phyloP scores from a whole-genome alignment of 1,140 invertebrate genomes.

The Belonocnema kinseyi region DNA sequence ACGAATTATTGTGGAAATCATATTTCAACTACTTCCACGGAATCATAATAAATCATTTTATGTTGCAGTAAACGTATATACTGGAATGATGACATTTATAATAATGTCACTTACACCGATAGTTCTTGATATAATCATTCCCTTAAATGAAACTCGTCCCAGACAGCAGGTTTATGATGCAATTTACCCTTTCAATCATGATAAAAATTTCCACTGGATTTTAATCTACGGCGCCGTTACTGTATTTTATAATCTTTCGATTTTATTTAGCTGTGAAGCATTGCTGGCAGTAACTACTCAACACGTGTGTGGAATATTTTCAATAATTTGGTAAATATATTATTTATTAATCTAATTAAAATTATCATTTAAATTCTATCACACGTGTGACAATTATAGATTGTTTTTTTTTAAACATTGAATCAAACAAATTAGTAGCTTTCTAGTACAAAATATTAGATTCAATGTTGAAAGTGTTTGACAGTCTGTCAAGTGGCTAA shows the following conservation, averaged over 20 bases:
- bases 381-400: too few species aligned
- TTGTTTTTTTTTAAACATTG: too few species aligned
- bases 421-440: too few species aligned
- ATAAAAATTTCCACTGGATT: slow-evolving; percentile 48
- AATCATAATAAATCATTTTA: neutral
- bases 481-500: too few species aligned
- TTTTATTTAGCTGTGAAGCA: slow-evolving; percentile 41
- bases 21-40: slow-evolving; percentile 20
- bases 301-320: slow-evolving; percentile 45
- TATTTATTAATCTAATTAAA: too few species aligned
- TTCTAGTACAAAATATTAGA: too few species aligned
- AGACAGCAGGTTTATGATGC: slow-evolving; percentile 47
- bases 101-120: slow-evolving; percentile 43
- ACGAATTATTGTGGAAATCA: neutral
- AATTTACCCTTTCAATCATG: slow-evolving; percentile 46
- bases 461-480: too few species aligned
- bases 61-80: slow-evolving; percentile 39
- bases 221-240: slow-evolving; percentile 41
- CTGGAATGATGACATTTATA: slow-evolving; percentile 42
- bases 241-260: slow-evolving; percentile 42
- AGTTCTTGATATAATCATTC: slow-evolving; percentile 38
- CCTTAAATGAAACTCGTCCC: slow-evolving; percentile 41
- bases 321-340: slow-evolving; percentile 44
- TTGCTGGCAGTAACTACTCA: slow-evolving; percentile 41
- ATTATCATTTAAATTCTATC: too few species aligned